phyloP scores from a whole-genome alignment of 2,113 vertebrate genomes.

The Cygnus buccinator region DNA sequence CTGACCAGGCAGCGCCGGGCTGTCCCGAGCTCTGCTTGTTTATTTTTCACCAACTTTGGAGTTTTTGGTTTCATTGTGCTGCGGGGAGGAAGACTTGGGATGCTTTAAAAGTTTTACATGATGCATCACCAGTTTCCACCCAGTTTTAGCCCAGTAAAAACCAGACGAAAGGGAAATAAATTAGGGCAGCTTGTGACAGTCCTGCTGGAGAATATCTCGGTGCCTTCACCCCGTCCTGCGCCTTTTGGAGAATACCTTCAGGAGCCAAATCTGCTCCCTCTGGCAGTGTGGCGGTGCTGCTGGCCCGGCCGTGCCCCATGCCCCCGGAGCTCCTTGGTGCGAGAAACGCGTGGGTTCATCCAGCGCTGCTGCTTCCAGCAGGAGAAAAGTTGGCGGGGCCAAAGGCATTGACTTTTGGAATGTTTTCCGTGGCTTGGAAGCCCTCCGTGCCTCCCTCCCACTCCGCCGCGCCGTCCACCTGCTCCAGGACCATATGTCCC shows the following conservation, averaged over 20 bases:
- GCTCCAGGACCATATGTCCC: conserved; percentile 42
- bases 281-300: not conserved
- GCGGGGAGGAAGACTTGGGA: not conserved
- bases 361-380: not conserved
- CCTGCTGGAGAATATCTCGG: not conserved
- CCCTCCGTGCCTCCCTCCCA: not conserved
- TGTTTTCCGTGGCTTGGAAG: not conserved
- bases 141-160: not conserved
- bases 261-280: not conserved
- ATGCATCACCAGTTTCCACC: not conserved
- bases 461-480: conserved; percentile 3
- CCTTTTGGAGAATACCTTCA: not conserved
- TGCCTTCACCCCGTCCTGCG: not conserved
- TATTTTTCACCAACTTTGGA: not conserved
- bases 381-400: not conserved
- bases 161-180: not conserved
- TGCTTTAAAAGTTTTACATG: not conserved
- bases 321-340: not conserved
- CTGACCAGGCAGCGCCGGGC: not conserved
- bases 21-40: not conserved
- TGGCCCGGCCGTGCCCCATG: not conserved
- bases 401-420: not conserved
- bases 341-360: conserved; percentile 17
- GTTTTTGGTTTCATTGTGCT: not conserved
- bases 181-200: not conserved